A percentile compares a stretch with the other conserved stretches of the same genome.
These are phyloP conservation scores for Thalassarche chlororhynchos DNA, from an alignment of 2,113 vertebrate species.

Conservation along the genomic window DNA sequence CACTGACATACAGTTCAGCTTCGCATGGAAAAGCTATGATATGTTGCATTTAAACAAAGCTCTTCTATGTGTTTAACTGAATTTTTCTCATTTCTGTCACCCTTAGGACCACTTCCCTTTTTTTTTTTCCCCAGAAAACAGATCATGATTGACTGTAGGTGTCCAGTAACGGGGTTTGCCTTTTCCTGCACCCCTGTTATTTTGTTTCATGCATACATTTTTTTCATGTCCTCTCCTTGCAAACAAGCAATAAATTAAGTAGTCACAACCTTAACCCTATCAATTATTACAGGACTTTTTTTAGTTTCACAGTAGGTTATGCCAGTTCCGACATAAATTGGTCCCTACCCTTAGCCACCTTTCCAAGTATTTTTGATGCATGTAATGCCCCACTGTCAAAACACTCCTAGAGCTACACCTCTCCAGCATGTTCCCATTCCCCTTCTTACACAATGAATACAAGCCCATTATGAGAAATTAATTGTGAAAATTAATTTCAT, in stretches of 20 bases:
- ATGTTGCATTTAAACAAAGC: neutral
- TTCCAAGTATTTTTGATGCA: neutral
- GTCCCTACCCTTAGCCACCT: neutral
- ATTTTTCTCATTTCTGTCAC: neutral
- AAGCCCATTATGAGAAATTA: neutral
- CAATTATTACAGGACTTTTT: neutral
- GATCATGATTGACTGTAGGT: neutral
- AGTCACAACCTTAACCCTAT: neutral
- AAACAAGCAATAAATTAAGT: neutral
- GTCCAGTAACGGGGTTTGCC: neutral
- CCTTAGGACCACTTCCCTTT: neutral
- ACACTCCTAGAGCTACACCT: neutral
- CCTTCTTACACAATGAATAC: neutral
- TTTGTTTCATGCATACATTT: neutral
- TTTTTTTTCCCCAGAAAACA: fast-evolving
- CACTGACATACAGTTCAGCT: neutral
- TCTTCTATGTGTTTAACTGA: neutral
- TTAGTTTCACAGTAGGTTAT: neutral
- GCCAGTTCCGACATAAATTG: neutral
- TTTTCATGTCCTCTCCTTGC: neutral
- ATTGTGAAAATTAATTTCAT: neutral
- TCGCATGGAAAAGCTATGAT: neutral
- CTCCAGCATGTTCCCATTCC: neutral
- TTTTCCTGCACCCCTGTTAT: neutral
- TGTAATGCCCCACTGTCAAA: neutral